phyloP scores from a whole-genome alignment of 2,797 vertebrate genomes.

The Leptodactylus fallax region DNA sequence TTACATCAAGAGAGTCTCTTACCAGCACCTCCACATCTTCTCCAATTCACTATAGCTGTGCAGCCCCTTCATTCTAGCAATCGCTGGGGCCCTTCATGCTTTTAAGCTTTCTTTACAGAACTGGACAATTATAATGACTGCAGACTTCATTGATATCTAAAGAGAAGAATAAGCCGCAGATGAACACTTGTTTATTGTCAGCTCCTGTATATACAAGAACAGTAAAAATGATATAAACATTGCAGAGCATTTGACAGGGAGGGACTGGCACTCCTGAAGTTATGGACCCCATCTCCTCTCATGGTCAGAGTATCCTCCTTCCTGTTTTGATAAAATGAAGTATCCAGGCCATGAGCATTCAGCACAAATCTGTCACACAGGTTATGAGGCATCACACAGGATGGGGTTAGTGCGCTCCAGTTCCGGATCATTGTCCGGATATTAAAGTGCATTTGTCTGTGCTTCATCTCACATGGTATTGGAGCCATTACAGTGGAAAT shows the following conservation, averaged over 20 bases:
- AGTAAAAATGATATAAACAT: constrained; percentile 52
- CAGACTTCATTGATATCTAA: neutral
- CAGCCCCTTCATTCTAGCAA: too few species aligned
- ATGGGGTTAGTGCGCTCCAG: neutral
- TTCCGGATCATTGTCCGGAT: neutral
- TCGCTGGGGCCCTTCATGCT: too few species aligned
- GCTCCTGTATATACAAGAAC: constrained; percentile 28
- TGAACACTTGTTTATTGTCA: constrained; percentile 40
- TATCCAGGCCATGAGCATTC: neutral
- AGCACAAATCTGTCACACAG: neutral
- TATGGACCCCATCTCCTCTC: neutral
- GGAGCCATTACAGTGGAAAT: neutral
- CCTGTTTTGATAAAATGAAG: neutral
- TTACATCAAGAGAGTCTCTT: too few species aligned
- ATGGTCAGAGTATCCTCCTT: neutral
- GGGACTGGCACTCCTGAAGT: neutral
- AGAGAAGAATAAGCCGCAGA: neutral
- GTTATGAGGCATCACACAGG: neutral
- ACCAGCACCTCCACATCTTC: too few species aligned
- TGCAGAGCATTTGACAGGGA: neutral
- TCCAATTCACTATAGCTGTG: too few species aligned
- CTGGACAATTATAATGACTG: too few species aligned
- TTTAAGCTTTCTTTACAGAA: too few species aligned
- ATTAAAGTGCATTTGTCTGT: constrained; percentile 21
- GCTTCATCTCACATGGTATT: neutral